Evolutionary conservation across 2,797 vertebrate species (phyloP).

Genomic region (Crenuchus spilurus): DNA sequence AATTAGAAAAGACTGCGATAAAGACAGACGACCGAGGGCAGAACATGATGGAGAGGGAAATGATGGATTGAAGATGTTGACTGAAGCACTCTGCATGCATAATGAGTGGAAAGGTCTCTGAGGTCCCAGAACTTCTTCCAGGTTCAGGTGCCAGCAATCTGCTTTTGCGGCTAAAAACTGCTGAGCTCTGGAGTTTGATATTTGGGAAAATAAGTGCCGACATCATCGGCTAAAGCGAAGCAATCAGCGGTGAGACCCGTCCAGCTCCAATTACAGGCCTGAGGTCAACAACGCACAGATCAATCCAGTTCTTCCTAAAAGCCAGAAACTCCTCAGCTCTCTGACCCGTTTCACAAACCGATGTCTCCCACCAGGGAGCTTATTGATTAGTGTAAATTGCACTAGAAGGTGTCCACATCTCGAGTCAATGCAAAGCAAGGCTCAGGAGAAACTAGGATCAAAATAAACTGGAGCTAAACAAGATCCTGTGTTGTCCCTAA

Average conservation of each 20-base stretch:
- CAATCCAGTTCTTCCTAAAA: conserved; percentile 24
- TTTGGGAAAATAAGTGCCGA: background rate
- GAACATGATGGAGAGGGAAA: background rate
- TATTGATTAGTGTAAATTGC: conserved; percentile 22
- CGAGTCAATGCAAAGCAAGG: background rate
- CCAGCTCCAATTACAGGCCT: conserved; percentile 11
- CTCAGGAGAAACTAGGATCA: background rate
- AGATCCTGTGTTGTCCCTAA: background rate
- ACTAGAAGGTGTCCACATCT: background rate
- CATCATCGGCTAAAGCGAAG: background rate
- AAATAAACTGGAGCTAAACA: background rate
- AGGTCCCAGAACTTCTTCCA: conserved; percentile 2
- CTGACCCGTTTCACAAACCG: background rate
- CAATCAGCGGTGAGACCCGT: conserved; percentile 12
- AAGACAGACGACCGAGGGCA: background rate
- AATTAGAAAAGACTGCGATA: background rate
- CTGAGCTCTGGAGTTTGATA: conserved; percentile 2
- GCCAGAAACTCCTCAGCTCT: conserved; percentile 9
- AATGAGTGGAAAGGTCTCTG: background rate
- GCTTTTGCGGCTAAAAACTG: conserved; percentile 5
- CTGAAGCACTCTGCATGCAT: background rate
- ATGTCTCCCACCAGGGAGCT: conserved; percentile 1
- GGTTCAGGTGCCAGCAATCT: conserved; percentile 23
- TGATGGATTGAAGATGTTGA: conserved; percentile 18
- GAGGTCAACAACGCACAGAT: conserved; percentile 18